Conservation (phyloP, 2,113 vertebrate species). For the Spilogale gracilis region DNA sequence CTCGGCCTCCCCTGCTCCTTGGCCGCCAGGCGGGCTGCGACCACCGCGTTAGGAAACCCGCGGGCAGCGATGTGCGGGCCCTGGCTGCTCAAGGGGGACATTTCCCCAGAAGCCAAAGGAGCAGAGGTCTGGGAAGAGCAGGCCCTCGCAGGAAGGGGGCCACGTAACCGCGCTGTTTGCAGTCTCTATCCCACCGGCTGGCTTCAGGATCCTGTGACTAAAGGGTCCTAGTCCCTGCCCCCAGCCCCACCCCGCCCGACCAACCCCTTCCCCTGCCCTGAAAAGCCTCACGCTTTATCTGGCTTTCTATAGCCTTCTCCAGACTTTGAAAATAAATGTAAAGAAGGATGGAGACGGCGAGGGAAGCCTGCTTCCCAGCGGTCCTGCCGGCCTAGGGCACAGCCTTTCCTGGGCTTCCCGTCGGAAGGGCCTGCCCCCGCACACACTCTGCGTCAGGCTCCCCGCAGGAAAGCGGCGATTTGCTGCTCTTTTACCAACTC, state of each 20-base stretch:
- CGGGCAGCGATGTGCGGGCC: too few species aligned
- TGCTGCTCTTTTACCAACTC: neutral
- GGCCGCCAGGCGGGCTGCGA: neutral
- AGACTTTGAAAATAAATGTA: neutral
- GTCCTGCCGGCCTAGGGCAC: neutral
- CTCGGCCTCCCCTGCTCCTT: neutral
- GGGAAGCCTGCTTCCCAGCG: neutral
- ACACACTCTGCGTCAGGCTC: fast-evolving
- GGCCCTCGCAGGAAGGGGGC: fast-evolving
- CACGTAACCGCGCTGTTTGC: fast-evolving
- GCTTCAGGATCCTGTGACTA: fast-evolving
- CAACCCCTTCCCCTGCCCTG: neutral
- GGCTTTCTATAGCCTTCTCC: neutral
- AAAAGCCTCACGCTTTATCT: neutral
- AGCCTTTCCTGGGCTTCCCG: neutral
- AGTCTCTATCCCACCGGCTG: fast-evolving
- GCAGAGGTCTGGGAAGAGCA: neutral
- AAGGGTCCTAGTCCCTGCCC: neutral
- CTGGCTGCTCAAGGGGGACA: fast-evolving
- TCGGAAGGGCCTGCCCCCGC: fast-evolving
- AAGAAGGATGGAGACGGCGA: neutral
- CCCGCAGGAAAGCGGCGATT: neutral
- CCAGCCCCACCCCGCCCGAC: neutral
- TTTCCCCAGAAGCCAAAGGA: neutral
- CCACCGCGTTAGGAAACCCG: neutral